Evolutionary conservation across 2,888 invertebrate species (phyloP).

Genomic region (Euzophera pinguis): DNA sequence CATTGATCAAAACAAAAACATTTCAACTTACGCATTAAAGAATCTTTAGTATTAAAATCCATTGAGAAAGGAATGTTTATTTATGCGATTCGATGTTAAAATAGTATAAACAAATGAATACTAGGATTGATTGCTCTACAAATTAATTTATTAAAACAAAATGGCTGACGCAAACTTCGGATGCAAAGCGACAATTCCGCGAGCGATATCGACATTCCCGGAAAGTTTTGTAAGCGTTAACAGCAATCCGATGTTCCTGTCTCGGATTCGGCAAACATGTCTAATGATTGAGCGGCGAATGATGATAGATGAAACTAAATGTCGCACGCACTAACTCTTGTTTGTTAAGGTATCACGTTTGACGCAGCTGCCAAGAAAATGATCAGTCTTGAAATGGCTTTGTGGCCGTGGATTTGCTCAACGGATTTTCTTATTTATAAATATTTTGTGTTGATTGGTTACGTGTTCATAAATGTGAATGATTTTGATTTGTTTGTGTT

Average conservation of each 20-base stretch:
- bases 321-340: constrained; percentile 60
- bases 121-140: neutral
- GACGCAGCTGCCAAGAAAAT: constrained; percentile 22
- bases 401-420: too few relatives aligned
- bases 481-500: too few relatives aligned
- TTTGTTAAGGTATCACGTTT: constrained; percentile 38
- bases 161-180: constrained; percentile 2
- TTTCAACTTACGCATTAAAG: too few relatives aligned
- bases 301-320: constrained; percentile 75
- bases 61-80: too few relatives aligned
- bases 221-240: constrained; percentile 34
- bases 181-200: constrained; percentile 10
- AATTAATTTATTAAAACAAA: constrained; percentile 11
- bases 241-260: constrained; percentile 74
- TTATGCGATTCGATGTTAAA: too few relatives aligned
- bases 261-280: constrained; percentile 60
- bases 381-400: neutral
- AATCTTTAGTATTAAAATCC: too few relatives aligned
- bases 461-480: too few relatives aligned
- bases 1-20: too few relatives aligned
- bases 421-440: too few relatives aligned
- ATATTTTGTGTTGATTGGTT: too few relatives aligned
- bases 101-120: neutral
- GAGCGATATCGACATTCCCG: neutral
- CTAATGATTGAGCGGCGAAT: constrained; percentile 73